Evolutionary conservation across 2,888 invertebrate genomes (phyloP).

Genomic region (Onchidella celtica): DNA sequence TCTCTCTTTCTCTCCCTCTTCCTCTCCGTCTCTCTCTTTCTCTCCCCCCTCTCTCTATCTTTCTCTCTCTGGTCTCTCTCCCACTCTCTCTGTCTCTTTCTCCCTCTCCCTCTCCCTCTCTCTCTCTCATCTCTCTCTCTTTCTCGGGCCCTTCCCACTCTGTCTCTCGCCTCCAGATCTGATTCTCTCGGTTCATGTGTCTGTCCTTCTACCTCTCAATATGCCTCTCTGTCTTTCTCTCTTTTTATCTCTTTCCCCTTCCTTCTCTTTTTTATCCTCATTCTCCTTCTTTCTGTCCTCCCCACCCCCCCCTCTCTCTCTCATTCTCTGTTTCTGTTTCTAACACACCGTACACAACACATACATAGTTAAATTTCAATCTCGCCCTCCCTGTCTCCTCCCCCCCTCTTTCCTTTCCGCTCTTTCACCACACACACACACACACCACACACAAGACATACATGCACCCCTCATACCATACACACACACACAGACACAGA

Average conservation of each 20-base stretch:
- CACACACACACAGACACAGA: too few species aligned
- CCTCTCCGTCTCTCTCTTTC: not conserved
- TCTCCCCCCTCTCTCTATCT: not conserved
- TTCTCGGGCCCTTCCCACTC: conserved; percentile 14
- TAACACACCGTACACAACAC: too few species aligned
- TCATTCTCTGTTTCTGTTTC: not conserved
- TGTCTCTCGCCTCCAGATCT: not conserved
- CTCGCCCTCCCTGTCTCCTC: too few species aligned
- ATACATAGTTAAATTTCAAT: too few species aligned
- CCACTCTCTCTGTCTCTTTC: conserved; percentile 11
- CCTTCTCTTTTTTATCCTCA: not conserved
- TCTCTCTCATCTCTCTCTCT: conserved; percentile 10
- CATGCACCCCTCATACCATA: too few species aligned
- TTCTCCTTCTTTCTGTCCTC: not conserved
- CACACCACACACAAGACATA: too few species aligned
- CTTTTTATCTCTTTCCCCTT: not conserved
- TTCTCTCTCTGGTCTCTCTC: conserved; percentile 8
- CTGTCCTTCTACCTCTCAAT: not conserved
- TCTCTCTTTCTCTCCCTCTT: not conserved
- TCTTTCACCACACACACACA: too few species aligned
- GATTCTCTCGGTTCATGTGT: not conserved
- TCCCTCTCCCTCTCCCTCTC: conserved; percentile 19
- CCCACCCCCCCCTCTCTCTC: not conserved
- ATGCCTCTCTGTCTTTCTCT: not conserved
- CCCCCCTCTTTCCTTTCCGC: too few species aligned